These are phyloP conservation scores for Perdita meconis DNA, from an alignment of 2,888 invertebrate genomes.

Conservation along the genomic window DNA sequence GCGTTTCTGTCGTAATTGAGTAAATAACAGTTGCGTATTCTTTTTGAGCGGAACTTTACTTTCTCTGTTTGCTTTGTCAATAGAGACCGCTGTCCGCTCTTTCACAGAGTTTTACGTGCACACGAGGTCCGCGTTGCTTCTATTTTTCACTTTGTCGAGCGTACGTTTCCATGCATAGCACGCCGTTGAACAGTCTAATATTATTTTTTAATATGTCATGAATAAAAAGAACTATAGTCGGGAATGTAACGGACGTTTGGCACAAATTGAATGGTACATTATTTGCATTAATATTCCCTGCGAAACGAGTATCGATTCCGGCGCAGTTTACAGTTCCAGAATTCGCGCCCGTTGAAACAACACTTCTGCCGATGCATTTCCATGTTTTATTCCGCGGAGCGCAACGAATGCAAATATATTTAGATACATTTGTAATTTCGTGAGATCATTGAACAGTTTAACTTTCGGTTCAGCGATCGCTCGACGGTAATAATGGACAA, in stretches of 20 bases:
- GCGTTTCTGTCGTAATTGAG: background rate
- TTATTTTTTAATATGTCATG: background rate
- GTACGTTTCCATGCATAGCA: no score
- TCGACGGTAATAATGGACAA: slow-evolving; percentile 37
- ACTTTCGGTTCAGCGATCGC: slow-evolving; percentile 5
- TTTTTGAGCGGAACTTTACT: background rate
- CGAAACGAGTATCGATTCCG: background rate
- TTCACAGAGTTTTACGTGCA: background rate
- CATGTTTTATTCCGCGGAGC: background rate
- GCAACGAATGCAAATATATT: slow-evolving; percentile 1
- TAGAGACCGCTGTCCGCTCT: background rate
- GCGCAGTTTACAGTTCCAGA: background rate
- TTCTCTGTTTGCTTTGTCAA: background rate
- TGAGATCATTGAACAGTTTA: slow-evolving; percentile 1
- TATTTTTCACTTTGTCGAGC: background rate
- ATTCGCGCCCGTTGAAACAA: background rate
- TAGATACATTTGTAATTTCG: slow-evolving; percentile 23
- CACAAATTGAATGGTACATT: background rate
- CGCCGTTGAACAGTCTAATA: no score
- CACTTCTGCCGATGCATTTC: background rate
- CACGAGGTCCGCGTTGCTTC: background rate
- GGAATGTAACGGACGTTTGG: background rate
- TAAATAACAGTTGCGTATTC: background rate
- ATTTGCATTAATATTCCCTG: slow-evolving; percentile 1
- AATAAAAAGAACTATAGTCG: background rate